Evolutionary conservation across 2,113 vertebrate species (phyloP).

Genomic region (Cepphus grylle): DNA sequence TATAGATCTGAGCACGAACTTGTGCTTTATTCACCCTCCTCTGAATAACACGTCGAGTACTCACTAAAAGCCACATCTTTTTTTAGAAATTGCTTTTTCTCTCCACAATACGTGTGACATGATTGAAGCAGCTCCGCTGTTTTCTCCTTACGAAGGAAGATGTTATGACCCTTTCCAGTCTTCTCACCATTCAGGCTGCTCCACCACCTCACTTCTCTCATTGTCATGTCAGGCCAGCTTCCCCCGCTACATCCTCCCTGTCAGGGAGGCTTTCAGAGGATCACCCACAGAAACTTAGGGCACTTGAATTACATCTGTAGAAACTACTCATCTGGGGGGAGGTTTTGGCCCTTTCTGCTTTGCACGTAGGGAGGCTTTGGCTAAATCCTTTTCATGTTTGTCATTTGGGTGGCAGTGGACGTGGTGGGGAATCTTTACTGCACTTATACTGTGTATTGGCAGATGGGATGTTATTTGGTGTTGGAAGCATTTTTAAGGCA

Average conservation of each 20-base stretch:
- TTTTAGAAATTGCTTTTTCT: conserved; percentile 17
- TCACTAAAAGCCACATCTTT: neutral
- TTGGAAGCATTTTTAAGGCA: neutral
- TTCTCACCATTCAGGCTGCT: neutral
- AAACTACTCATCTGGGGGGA: neutral
- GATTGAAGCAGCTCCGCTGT: conserved; percentile 1
- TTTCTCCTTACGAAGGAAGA: neutral
- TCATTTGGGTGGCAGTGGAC: neutral
- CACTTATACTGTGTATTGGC: neutral
- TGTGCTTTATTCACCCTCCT: neutral
- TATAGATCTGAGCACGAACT: neutral
- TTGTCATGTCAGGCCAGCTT: neutral
- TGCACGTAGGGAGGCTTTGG: neutral
- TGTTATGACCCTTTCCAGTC: neutral
- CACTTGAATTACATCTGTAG: neutral
- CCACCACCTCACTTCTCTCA: neutral
- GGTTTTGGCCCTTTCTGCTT: neutral
- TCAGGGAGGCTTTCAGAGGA: neutral
- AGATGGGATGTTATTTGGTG: neutral
- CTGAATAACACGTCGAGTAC: neutral
- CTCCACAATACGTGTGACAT: neutral
- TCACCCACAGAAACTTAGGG: neutral
- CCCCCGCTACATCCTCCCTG: rapidly evolving
- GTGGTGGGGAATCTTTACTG: neutral
- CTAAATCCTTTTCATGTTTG: neutral